A percentile compares a stretch with the other conserved stretches of the same genome.
Conservation (phyloP, 2,113 vertebrate genomes). For the Solea solea region DNA sequence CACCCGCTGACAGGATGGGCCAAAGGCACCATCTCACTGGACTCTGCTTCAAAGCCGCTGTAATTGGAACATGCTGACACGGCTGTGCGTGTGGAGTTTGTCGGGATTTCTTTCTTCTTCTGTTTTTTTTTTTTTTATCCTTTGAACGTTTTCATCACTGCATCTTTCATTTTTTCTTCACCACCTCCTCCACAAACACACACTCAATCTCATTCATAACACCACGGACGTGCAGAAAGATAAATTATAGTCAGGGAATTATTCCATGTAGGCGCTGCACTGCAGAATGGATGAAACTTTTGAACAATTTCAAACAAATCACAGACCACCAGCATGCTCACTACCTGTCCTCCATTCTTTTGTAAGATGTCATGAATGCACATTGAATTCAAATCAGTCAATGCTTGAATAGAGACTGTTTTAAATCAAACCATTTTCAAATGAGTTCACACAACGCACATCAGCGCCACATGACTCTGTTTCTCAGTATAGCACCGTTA, state of each 20-base stretch:
- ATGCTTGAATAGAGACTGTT: not conserved
- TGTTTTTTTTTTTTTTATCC: not conserved
- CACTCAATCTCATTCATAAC: conserved; percentile 30
- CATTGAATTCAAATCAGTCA: not conserved
- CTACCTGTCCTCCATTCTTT: not conserved
- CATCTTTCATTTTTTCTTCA: conserved; percentile 46
- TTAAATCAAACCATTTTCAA: too few relatives aligned
- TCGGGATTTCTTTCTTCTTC: not conserved
- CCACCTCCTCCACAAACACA: conserved; percentile 2
- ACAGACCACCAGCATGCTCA: conserved; percentile 16
- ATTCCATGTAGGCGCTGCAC: conserved; percentile 22
- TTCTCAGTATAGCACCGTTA: too few relatives aligned
- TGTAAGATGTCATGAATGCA: too few relatives aligned
- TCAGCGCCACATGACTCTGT: too few relatives aligned
- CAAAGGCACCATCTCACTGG: conserved; percentile 51
- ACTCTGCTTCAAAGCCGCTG: conserved; percentile 69
- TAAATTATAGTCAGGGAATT: conserved; percentile 38
- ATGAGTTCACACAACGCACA: too few relatives aligned
- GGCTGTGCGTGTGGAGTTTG: conserved; percentile 39
- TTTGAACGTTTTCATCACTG: conserved; percentile 55
- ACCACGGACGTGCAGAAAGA: conserved; percentile 15
- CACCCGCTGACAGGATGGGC: conserved; percentile 40
- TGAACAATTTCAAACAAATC: conserved; percentile 2
- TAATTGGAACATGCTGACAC: conserved; percentile 76
- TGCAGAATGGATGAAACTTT: conserved; percentile 20